phyloP scores from a whole-genome alignment of 1,140 invertebrate species.

The Lethrus apterus region DNA sequence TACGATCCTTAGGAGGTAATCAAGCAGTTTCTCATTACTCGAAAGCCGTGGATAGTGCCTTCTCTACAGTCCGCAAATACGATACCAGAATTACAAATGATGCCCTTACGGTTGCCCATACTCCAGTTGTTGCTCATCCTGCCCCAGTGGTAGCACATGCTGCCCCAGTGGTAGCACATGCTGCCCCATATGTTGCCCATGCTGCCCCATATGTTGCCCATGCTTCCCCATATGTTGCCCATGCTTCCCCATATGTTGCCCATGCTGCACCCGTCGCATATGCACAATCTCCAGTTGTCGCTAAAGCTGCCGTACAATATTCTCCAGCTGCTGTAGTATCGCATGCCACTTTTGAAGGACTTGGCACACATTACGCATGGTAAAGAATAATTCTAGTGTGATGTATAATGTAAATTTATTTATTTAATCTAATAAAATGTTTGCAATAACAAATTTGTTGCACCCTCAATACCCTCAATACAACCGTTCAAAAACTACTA shows the following conservation, averaged over 20 bases:
- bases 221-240: conserved; percentile 29
- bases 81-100: conserved; percentile 55
- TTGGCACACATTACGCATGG: conserved; percentile 46
- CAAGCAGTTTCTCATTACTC: conserved; percentile 51
- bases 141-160: conserved; percentile 22
- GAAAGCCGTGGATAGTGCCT: conserved; percentile 56
- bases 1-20: conserved; percentile 49
- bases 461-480: too few species aligned
- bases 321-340: conserved; percentile 48
- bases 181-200: conserved; percentile 35
- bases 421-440: too few species aligned
- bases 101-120: conserved; percentile 40
- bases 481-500: too few species aligned
- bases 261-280: too few species aligned
- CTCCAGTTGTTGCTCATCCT: conserved; percentile 20
- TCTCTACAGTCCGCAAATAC: conserved; percentile 54
- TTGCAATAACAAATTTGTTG: too few species aligned
- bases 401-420: too few species aligned
- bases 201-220: conserved; percentile 25
- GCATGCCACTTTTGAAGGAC: conserved; percentile 45
- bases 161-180: conserved; percentile 22
- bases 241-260: too few species aligned
- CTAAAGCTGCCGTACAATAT: conserved; percentile 42
- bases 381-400: too few species aligned
- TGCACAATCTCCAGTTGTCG: conserved; percentile 27